Conservation (phyloP, 2,113 vertebrate species). For the Pao palembangensis region DNA sequence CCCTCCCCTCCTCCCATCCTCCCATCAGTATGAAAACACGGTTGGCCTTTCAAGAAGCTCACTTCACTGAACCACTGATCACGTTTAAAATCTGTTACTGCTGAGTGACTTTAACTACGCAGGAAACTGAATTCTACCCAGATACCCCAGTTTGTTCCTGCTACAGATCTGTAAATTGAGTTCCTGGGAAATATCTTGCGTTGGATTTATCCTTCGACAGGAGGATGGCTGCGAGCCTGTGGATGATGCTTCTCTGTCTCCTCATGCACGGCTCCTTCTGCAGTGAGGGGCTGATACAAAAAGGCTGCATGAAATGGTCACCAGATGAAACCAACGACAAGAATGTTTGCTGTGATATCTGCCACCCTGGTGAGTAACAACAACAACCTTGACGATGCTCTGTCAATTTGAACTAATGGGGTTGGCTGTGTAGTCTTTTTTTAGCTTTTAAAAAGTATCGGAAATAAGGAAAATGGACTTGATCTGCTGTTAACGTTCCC, state of each 20-base stretch:
- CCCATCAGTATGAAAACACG: neutral
- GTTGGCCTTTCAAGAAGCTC: neutral
- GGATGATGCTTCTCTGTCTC: constrained; percentile 18
- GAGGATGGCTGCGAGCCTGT: constrained; percentile 45
- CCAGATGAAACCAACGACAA: fast-evolving
- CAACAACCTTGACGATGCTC: neutral
- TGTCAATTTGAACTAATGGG: neutral
- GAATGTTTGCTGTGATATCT: constrained; percentile 24
- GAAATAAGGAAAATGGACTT: neutral
- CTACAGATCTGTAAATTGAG: neutral
- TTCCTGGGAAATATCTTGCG: constrained; percentile 7
- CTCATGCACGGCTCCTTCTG: constrained; percentile 10
- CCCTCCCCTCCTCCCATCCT: too few relatives aligned
- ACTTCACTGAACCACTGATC: neutral
- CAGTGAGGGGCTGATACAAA: fast-evolving
- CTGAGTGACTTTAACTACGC: neutral
- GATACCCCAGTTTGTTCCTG: neutral
- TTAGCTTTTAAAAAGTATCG: neutral
- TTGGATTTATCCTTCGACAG: constrained; percentile 1
- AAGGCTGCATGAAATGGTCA: constrained; percentile 37
- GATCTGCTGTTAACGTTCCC: neutral
- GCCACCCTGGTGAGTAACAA: constrained; percentile 54
- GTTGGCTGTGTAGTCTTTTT: neutral
- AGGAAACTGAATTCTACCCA: neutral
- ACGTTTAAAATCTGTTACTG: neutral